phyloP scores from a whole-genome alignment of 2,888 invertebrate species.

The Aphodius sticticus region DNA sequence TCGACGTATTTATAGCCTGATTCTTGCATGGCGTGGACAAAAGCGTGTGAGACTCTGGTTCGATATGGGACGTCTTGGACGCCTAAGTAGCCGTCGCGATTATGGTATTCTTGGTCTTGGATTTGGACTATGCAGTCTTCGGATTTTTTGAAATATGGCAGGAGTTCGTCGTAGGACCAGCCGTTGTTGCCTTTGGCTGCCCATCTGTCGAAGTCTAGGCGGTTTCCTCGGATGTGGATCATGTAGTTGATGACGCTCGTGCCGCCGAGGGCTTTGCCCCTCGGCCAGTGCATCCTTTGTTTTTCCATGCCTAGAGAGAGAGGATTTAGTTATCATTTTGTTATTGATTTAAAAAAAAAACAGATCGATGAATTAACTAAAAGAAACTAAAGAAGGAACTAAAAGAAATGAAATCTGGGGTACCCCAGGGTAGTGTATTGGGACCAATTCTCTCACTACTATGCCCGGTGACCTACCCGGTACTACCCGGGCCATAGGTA shows the following conservation, averaged over 20 bases:
- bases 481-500: no score
- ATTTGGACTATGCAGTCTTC: slow-evolving; percentile 55
- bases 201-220: slow-evolving; percentile 73
- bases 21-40: slow-evolving; percentile 57
- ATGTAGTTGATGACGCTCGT: slow-evolving; percentile 70
- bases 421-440: no score
- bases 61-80: slow-evolving; percentile 66
- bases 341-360: no score
- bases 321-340: no score
- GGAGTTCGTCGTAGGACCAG: slow-evolving; percentile 67
- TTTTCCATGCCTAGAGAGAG: slow-evolving; percentile 34
- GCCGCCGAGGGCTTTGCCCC: slow-evolving; percentile 69
- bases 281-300: slow-evolving; percentile 62
- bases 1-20: slow-evolving; percentile 60
- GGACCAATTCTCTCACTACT: no score
- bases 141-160: slow-evolving; percentile 63
- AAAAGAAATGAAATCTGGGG: no score
- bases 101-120: slow-evolving; percentile 64
- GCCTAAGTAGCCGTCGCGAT: slow-evolving; percentile 67
- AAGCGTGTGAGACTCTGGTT: slow-evolving; percentile 56
- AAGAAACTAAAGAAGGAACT: no score
- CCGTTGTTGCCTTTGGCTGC: slow-evolving; percentile 74
- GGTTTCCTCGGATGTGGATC: slow-evolving; percentile 79
- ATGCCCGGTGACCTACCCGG: no score
- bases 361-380: no score